phyloP scores from a whole-genome alignment of 2,888 invertebrate genomes.

The Cinara cedri region DNA sequence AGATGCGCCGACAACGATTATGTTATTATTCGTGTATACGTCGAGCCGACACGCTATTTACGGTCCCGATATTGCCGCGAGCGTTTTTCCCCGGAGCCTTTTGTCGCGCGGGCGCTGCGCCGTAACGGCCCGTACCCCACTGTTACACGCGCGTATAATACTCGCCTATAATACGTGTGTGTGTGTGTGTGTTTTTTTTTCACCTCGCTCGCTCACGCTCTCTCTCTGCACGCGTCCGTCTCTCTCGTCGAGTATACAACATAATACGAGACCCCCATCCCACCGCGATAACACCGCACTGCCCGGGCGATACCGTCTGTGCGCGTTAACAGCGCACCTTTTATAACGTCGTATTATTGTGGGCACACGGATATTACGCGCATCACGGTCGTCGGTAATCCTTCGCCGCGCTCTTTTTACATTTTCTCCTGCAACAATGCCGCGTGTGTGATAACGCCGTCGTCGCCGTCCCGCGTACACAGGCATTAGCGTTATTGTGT shows the following conservation, averaged over 20 bases:
- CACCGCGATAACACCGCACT: too few species aligned
- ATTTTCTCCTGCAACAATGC: constrained; percentile 40
- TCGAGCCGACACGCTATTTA: background rate
- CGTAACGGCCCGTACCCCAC: background rate
- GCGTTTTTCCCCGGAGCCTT: constrained; percentile 17
- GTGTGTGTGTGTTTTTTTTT: background rate
- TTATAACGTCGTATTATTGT: too few species aligned
- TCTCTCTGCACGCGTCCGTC: background rate
- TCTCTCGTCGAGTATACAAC: too few species aligned
- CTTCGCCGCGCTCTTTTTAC: constrained; percentile 39
- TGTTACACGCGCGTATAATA: background rate
- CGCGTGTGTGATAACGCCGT: too few species aligned
- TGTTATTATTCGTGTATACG: background rate
- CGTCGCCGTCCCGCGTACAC: too few species aligned
- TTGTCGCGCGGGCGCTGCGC: too few species aligned
- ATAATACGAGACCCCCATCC: too few species aligned
- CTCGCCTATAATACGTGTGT: background rate
- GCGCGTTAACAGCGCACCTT: too few species aligned
- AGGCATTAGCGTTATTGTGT: too few species aligned
- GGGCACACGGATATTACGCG: too few species aligned
- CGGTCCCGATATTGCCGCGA: background rate
- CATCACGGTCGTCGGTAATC: constrained; percentile 36
- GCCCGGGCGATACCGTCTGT: too few species aligned
- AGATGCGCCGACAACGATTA: constrained; percentile 54
- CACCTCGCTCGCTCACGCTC: background rate